Evolutionary conservation across 2,113 vertebrate genomes (phyloP).

Genomic region (Hypocryptadius cinnamomeus): DNA sequence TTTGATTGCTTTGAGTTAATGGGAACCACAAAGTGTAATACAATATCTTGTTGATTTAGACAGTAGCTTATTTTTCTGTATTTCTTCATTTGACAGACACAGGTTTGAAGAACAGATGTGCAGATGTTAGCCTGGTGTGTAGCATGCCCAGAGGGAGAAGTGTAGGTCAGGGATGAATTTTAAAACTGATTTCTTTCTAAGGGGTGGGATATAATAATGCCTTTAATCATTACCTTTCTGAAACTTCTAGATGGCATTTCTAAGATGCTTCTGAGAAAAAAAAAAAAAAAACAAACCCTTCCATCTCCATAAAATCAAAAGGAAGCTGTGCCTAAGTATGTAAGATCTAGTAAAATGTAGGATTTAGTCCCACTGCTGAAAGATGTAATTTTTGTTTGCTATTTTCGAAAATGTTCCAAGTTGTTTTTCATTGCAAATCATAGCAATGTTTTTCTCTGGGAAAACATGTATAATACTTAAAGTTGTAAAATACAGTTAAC

Average conservation of each 20-base stretch:
- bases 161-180: constrained; percentile 15
- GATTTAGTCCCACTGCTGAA: constrained; percentile 59
- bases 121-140: constrained; percentile 6
- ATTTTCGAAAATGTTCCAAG: constrained; percentile 65
- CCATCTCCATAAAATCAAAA: constrained; percentile 54
- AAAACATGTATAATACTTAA: constrained; percentile 17
- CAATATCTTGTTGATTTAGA: constrained; percentile 7
- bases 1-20: background rate
- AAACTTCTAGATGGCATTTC: constrained; percentile 39
- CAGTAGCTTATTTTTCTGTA: constrained; percentile 20
- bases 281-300: background rate
- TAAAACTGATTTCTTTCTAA: constrained; percentile 7
- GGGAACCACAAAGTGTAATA: background rate
- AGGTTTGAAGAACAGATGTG: constrained; percentile 44
- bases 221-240: constrained; percentile 26
- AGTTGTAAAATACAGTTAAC: background rate
- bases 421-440: constrained; percentile 49
- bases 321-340: constrained; percentile 60
- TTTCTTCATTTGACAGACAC: constrained; percentile 20
- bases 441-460: constrained; percentile 22
- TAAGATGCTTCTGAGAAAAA: constrained; percentile 62
- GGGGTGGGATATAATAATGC: background rate
- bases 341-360: constrained; percentile 20
- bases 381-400: constrained; percentile 66
- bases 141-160: constrained; percentile 12